Conservation (phyloP, 2,797 vertebrate genomes). For the Chaetodon trifasciatus region DNA sequence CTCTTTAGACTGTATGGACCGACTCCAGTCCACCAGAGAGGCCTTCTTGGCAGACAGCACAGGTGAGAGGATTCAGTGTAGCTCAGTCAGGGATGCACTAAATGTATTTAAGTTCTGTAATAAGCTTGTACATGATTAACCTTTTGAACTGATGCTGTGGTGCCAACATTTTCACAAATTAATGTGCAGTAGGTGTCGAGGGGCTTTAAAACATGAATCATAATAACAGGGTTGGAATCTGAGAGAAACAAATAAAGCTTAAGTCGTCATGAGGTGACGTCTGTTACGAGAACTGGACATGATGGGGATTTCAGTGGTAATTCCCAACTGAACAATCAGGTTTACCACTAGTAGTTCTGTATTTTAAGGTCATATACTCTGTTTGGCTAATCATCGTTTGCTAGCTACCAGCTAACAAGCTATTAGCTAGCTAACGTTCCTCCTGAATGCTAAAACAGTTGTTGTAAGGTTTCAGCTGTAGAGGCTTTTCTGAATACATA, state of each 20-base stretch:
- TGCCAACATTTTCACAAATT: too few species aligned
- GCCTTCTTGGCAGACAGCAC: conserved; percentile 82
- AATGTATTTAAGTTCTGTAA: not conserved
- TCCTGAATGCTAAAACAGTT: not conserved
- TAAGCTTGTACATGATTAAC: not conserved
- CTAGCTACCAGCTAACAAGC: not conserved
- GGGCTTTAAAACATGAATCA: conserved; percentile 3
- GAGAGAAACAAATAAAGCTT: not conserved
- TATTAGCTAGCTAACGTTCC: not conserved
- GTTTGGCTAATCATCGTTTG: not conserved
- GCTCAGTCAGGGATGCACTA: not conserved
- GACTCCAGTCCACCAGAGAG: conserved; percentile 82
- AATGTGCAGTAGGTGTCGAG: not conserved
- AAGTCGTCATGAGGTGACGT: not conserved
- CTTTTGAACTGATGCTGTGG: not conserved
- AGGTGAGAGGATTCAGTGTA: conserved; percentile 81
- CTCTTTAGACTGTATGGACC: conserved; percentile 86
- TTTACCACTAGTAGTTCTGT: not conserved
- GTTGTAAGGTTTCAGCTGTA: not conserved
- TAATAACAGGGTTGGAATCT: not conserved
- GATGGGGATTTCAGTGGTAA: not conserved
- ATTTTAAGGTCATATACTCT: not conserved
- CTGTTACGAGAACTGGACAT: not conserved
- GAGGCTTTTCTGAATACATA: not conserved
- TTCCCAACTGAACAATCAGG: not conserved